Evolutionary conservation across 2,113 vertebrate species (phyloP).

Genomic region (Calyptommatus sinebrachiatus): DNA sequence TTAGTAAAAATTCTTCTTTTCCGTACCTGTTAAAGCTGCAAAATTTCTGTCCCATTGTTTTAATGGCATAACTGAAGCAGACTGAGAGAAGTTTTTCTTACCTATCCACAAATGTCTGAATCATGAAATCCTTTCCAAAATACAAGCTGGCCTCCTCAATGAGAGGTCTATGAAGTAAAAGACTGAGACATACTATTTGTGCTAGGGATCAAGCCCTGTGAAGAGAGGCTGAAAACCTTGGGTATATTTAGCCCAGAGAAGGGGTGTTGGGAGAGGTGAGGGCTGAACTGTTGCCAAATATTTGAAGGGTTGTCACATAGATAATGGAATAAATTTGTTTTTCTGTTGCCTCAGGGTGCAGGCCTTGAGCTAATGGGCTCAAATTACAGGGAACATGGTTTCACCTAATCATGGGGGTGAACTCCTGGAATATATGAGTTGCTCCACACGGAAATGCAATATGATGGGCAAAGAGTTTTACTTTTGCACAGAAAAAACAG

Average conservation of each 20-base stretch:
- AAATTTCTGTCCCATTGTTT: not conserved
- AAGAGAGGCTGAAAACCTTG: not conserved
- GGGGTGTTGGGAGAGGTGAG: not conserved
- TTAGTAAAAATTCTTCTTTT: too few relatives aligned
- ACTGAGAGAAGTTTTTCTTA: not conserved
- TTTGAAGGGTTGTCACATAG: not conserved
- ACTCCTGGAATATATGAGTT: too few relatives aligned
- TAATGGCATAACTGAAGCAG: not conserved
- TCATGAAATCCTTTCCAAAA: not conserved
- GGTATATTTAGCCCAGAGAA: not conserved
- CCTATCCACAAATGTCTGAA: too few relatives aligned
- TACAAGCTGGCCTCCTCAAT: not conserved
- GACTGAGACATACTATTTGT: not conserved
- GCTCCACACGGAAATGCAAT: too few relatives aligned
- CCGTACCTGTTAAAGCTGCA: not conserved
- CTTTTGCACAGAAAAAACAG: too few relatives aligned
- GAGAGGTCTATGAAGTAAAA: not conserved
- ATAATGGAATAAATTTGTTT: not conserved
- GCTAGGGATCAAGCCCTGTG: not conserved
- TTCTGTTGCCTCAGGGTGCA: not conserved
- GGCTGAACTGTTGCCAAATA: not conserved
- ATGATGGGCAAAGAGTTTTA: too few relatives aligned
- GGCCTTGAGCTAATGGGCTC: not conserved
- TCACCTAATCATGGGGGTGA: too few relatives aligned
- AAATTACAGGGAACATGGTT: not conserved